These are phyloP conservation scores for Pygocentrus nattereri DNA, from an alignment of 2,797 vertebrate species.

Conservation along the genomic window DNA sequence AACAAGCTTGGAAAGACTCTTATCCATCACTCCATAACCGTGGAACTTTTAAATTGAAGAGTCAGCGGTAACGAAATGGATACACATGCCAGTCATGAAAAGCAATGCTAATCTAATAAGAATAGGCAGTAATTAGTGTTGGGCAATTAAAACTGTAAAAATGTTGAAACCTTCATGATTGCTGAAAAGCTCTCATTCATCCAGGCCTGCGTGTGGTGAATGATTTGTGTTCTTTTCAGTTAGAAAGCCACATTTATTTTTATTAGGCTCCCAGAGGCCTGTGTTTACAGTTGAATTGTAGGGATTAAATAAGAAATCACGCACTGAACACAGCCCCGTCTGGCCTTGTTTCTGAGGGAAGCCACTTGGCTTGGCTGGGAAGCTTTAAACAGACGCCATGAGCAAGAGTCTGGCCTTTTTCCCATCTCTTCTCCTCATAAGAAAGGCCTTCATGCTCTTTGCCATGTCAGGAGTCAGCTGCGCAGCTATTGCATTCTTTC, in stretches of 20 bases:
- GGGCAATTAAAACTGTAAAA: neutral
- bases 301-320: slow-evolving; percentile 40
- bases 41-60: neutral
- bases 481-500: slow-evolving; percentile 48
- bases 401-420: slow-evolving; percentile 36
- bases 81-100: neutral
- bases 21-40: neutral
- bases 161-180: neutral
- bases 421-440: slow-evolving; percentile 36
- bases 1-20: neutral
- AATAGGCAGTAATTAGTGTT: neutral
- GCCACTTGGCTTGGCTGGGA: slow-evolving; percentile 14
- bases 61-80: too few species aligned
- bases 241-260: slow-evolving; percentile 45
- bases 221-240: slow-evolving; percentile 43
- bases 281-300: slow-evolving; percentile 50
- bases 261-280: slow-evolving; percentile 32
- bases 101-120: neutral
- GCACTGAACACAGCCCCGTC: slow-evolving; percentile 5
- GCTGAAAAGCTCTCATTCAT: slow-evolving; percentile 42
- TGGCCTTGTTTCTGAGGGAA: slow-evolving; percentile 19
- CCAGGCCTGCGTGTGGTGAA: slow-evolving; percentile 22
- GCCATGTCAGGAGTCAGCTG: slow-evolving; percentile 44
- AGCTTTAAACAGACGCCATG: slow-evolving; percentile 18
- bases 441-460: slow-evolving; percentile 43